Evolutionary conservation across 1,140 invertebrate genomes (phyloP).

Genomic region (Drosophila sp.): DNA sequence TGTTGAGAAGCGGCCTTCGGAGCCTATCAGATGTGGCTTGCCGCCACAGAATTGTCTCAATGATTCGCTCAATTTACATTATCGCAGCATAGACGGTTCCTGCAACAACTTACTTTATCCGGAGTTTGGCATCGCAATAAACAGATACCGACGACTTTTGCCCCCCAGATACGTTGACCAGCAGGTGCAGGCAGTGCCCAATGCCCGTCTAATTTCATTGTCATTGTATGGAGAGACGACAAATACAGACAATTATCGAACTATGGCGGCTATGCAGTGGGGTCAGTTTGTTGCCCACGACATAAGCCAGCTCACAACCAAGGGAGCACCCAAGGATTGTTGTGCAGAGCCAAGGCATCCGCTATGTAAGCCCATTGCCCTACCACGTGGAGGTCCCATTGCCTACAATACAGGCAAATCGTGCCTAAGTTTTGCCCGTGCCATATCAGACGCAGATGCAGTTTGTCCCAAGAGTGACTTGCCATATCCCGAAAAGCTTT

Average conservation of each 20-base stretch:
- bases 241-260: slow-evolving; percentile 87
- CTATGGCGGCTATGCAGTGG: slow-evolving; percentile 91
- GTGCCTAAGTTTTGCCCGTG: slow-evolving; percentile 93
- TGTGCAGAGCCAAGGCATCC: slow-evolving; percentile 74
- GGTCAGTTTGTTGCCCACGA: slow-evolving; percentile 94
- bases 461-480: slow-evolving; percentile 85
- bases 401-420: slow-evolving; percentile 85
- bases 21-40: slow-evolving; percentile 51
- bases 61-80: slow-evolving; percentile 84
- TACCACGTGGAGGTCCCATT: slow-evolving; percentile 91
- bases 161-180: slow-evolving; percentile 88
- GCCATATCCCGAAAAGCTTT: slow-evolving; percentile 89
- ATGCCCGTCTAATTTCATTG: slow-evolving; percentile 88
- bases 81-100: slow-evolving; percentile 91
- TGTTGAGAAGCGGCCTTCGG: slow-evolving; percentile 3
- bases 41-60: slow-evolving; percentile 63
- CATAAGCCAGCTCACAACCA: slow-evolving; percentile 88
- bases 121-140: slow-evolving; percentile 89
- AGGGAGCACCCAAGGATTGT: slow-evolving; percentile 86
- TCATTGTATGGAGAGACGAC: slow-evolving; percentile 87
- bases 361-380: slow-evolving; percentile 91
- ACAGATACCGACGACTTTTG: slow-evolving; percentile 88
- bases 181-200: slow-evolving; percentile 86
- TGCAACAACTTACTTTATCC: slow-evolving; percentile 93
- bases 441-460: slow-evolving; percentile 87